Conservation (phyloP, 2,888 invertebrate genomes). For the Lepidocyrtoides sp. region DNA sequence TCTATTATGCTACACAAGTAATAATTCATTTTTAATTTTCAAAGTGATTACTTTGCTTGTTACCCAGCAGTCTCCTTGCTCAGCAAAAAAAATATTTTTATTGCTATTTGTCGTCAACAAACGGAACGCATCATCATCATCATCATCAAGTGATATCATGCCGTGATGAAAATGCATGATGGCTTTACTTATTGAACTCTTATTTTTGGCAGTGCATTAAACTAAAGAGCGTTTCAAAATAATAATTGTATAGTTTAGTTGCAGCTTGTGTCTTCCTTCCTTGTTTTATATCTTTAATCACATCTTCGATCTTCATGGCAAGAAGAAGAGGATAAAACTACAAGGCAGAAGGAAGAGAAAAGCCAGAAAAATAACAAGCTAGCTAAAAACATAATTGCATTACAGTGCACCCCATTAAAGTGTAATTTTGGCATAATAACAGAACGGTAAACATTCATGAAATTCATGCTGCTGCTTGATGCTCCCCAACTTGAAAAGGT, state of each 20-base stretch:
- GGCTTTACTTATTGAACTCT: not conserved
- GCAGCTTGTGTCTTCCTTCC: not conserved
- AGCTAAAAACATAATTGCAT: not conserved
- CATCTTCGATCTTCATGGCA: not conserved
- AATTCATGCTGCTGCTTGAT: not conserved
- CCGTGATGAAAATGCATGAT: not conserved
- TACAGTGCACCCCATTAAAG: slow-evolving; percentile 15
- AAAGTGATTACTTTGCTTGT: not conserved
- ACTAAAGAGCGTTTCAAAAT: not conserved
- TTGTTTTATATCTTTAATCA: not conserved
- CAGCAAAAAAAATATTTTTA: not conserved
- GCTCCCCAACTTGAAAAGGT: not conserved
- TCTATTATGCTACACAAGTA: not conserved
- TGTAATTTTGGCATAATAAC: slow-evolving; percentile 2
- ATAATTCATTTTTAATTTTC: slow-evolving; percentile 25
- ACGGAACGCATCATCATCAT: not conserved
- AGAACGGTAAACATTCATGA: not conserved
- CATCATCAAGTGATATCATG: not conserved
- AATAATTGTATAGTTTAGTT: not conserved
- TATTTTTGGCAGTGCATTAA: slow-evolving; percentile 8
- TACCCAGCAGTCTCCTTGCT: not conserved
- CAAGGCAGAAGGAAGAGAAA: not conserved
- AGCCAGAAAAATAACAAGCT: not conserved
- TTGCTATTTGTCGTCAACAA: not conserved
- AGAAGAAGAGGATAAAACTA: not conserved